These are phyloP conservation scores for Ptychoptera contaminata DNA, from an alignment of 2,888 invertebrate species.

Conservation along the genomic window DNA sequence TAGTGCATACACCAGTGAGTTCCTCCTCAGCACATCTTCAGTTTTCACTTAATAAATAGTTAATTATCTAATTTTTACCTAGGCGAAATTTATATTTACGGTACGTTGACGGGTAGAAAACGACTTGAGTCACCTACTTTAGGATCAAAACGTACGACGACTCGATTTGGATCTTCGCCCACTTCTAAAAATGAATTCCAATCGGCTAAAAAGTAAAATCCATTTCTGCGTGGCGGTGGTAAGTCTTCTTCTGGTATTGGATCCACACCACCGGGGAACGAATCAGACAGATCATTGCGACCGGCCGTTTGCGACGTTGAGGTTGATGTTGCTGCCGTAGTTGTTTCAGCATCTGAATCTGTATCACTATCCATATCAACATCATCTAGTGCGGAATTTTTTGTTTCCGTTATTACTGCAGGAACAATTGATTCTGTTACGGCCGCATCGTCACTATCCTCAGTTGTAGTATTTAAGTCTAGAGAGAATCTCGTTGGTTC, in stretches of 20 bases:
- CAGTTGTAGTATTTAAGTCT: constrained; percentile 11
- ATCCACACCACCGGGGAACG: constrained; percentile 51
- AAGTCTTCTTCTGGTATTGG: constrained; percentile 42
- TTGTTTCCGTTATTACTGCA: background rate
- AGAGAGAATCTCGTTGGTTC: constrained; percentile 21
- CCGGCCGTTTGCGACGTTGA: constrained; percentile 20
- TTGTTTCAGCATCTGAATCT: constrained; percentile 2
- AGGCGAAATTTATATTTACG: no score
- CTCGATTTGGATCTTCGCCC: constrained; percentile 57
- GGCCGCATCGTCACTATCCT: constrained; percentile 7
- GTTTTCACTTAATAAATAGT: no score
- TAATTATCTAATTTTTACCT: no score
- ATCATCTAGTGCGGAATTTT: constrained; percentile 1
- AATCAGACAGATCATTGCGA: constrained; percentile 49
- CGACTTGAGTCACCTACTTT: constrained; percentile 65
- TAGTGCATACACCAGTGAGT: no score
- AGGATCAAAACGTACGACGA: constrained; percentile 65
- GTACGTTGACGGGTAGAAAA: constrained; percentile 58
- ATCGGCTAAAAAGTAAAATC: constrained; percentile 71
- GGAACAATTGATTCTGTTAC: background rate
- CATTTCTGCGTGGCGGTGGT: constrained; percentile 53
- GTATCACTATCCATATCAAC: background rate
- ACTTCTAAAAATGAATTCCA: constrained; percentile 79
- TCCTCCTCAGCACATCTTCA: no score
- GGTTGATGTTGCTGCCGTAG: constrained; percentile 14